phyloP scores from a whole-genome alignment of 1,140 invertebrate species.

The Cherax destructor region DNA sequence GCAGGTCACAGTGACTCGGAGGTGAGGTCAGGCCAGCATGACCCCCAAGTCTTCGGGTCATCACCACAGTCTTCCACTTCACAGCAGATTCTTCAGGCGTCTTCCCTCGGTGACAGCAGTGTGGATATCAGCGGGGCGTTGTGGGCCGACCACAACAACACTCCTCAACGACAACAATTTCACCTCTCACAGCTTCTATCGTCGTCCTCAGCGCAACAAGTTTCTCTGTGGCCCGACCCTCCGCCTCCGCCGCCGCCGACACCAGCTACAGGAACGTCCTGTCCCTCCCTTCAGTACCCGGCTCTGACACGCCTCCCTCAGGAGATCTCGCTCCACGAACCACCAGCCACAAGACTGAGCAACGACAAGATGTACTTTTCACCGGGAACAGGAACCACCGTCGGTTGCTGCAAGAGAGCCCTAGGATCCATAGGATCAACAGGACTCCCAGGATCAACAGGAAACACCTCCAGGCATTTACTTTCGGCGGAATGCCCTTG shows the following conservation, averaged over 20 bases:
- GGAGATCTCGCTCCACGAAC: background rate
- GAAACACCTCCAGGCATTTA: background rate
- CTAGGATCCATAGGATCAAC: background rate
- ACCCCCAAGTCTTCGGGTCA: background rate
- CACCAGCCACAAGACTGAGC: background rate
- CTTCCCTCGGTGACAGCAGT: constrained; percentile 7
- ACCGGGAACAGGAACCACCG: background rate
- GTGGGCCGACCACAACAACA: background rate
- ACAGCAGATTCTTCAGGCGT: constrained; percentile 40
- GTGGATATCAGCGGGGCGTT: background rate
- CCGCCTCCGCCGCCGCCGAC: constrained; percentile 16
- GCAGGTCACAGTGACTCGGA: background rate
- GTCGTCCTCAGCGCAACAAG: constrained; percentile 4
- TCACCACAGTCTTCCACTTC: constrained; percentile 39
- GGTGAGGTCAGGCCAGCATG: background rate
- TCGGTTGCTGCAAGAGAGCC: background rate
- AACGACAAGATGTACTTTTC: background rate
- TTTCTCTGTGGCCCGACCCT: constrained; percentile 25
- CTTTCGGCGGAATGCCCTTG: background rate
- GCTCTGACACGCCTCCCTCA: background rate
- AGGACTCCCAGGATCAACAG: background rate
- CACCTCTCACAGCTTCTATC: constrained; percentile 21
- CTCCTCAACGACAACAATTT: background rate
- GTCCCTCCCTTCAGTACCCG: background rate
- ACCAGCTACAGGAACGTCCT: background rate